A percentile compares a stretch with the other conserved stretches of the same genome.
Evolutionary conservation across 2,797 vertebrate genomes (phyloP).

Genomic region (Pogonophryne albipinna): DNA sequence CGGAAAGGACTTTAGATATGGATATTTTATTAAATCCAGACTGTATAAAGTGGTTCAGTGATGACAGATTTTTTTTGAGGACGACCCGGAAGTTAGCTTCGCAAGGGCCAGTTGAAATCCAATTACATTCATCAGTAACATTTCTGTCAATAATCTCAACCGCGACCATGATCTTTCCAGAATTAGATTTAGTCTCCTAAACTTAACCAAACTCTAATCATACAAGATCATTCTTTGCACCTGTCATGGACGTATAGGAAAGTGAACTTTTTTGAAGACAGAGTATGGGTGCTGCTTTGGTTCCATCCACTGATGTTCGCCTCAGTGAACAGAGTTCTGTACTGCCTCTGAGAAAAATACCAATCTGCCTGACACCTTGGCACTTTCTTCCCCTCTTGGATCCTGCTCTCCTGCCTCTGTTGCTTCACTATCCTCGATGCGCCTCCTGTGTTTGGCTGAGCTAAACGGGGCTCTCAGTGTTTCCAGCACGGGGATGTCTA

Average conservation of each 20-base stretch:
- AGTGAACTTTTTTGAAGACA: not conserved
- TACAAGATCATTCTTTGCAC: not conserved
- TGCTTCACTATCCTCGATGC: constrained; percentile 40
- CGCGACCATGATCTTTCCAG: too few relatives aligned
- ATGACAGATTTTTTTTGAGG: too few relatives aligned
- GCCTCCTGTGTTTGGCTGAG: constrained; percentile 54
- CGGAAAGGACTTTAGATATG: too few relatives aligned
- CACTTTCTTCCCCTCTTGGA: constrained; percentile 14
- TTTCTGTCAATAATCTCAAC: too few relatives aligned
- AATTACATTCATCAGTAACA: too few relatives aligned
- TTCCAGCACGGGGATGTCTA: constrained; percentile 89
- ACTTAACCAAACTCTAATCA: not conserved
- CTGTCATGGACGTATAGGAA: not conserved
- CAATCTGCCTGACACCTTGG: constrained; percentile 37
- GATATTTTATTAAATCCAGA: too few relatives aligned
- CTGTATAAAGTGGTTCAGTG: too few relatives aligned
- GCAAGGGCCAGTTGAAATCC: too few relatives aligned
- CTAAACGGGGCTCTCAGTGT: constrained; percentile 79
- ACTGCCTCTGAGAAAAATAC: constrained; percentile 22
- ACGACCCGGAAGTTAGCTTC: too few relatives aligned
- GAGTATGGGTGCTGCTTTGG: not conserved
- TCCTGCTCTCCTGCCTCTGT: constrained; percentile 21
- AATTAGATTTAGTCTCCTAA: not conserved
- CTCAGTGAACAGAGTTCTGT: not conserved
- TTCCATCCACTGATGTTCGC: not conserved